Base-by-base conservation (phyloP, 1,140 invertebrate genomes). In the Babylonia areolata region DNA sequence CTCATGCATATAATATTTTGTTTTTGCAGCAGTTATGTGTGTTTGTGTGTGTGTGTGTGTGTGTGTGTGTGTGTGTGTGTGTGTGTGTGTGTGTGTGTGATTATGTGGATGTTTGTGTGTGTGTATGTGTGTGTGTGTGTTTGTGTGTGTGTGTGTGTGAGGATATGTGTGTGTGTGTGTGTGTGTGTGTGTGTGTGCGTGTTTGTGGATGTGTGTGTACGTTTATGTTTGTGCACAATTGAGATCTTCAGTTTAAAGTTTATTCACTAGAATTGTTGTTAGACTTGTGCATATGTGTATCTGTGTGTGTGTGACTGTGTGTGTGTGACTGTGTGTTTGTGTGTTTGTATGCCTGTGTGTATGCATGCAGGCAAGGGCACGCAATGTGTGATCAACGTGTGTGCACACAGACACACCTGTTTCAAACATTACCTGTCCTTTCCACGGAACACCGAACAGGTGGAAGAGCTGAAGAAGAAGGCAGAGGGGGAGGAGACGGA, bases 401-500 rank as follows among this genome's bases (percentile, higher is more conserved):
- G 73, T 77, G 33, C 31, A 33, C 31, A 33, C 31, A 46, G 5
- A 46, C 46, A 3, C 46, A 51, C 46, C 9, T 3, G 46, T 51
- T 9, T 3, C 0, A 51, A 51, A 51, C 17, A 51, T 12, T 51
- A 9, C 9, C 2, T 51, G 0, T 17, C 46, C 9, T 51, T 17
- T 12, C 46, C 9, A 3, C 2, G 46, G 17, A 51, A 9, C 46
- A 17, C 46, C 0, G 9, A 12, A 51, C 84, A 80, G 85, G 39
- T 73, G 28, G 78, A 85, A 31, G 77, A 64, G 39, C 31, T 28
- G 33, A 85, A 79, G 39, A 28, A 23, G 54, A 58, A 54, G 75
- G 31, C 39, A 42, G 51, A 64, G 0, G 58, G 23, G 58, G 75
- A 81, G 20, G 84, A 84, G 20, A 87, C 87, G 23, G 87, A 87